Evolutionary conservation across 1,140 invertebrate genomes (phyloP), one percentile per base, ranked within the genome.

Genomic region (Panulirus ornatus): DNA sequence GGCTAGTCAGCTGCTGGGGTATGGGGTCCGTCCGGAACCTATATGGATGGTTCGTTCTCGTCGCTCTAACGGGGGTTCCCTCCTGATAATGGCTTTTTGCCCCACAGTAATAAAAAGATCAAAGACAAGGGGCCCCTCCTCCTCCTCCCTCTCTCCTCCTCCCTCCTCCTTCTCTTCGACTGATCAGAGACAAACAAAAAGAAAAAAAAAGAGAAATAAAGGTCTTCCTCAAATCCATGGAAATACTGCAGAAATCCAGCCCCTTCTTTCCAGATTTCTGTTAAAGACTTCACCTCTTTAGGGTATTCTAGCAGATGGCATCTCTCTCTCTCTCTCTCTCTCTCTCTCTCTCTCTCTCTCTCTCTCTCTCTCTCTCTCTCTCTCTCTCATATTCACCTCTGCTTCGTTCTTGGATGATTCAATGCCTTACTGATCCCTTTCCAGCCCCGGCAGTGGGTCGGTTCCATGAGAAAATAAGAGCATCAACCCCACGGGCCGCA

Each of bases 111-210:
- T 89, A 89, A 73, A 89, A 89, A 83, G 79, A 89, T 89, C 87
- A 89, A 63, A 89, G 87, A 89, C 78, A 89, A 89, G 87, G 87
- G n/a, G 87, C 66, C 75, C 44, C 78, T 84, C 82, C 82, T 71
- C 58, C 84, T 79, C 76, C 76, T 79, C 70, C 30, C 19, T 19
- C 14, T 19, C 54, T 58, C 3, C 11, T 22, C 19, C n/a, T 30
- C 2, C n/a, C 27, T 34, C 9, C 30, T 1, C 75, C 40, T 87
- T 36, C 73, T 34, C 51, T 40, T 16, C 66, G 75, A 78, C 30
- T 79, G 71, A 79, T 79, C 85, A 58, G 36, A 79, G 75, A 79
- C 85, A 34, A 8, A 34, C n/a, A 73, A 8, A 34, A 14, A 40
- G 30, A 66, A 5, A 73, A 8, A 73, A 73, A 73, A 73, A 73